Base-by-base conservation (phyloP, 2,113 vertebrate species). In the Globicephala melas region DNA sequence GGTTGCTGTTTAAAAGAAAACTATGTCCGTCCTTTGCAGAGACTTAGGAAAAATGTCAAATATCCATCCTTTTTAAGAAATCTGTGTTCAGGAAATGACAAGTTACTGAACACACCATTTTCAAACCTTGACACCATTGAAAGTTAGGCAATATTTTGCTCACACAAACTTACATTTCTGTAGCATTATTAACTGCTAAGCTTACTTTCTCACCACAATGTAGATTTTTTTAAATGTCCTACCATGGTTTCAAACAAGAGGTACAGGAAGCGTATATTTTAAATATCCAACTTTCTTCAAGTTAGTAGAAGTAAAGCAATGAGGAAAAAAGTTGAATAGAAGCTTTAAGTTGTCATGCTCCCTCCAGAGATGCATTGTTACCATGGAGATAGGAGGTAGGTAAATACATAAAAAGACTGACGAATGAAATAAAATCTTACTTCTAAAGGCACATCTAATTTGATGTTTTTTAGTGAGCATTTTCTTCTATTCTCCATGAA, bases 1-100 rank as follows among this genome's bases (percentile, higher is more conserved):
- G 23, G 21, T 85, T 95, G 65, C 73, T 88, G 84, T 88, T 95
- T 88, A 95, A 97, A 92, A 93, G 90, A 97, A 92, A 94, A 47
- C 44, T 95, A 97, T 82, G 58, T n/a, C 62, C 63, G 20, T 62
- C 55, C 47, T 97, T 87, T 68, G 67, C 93, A 82, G 53, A 62
- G 20, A 83, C 50, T 91, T 95, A 76, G 50, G 63, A 71, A 87
- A 95, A 93, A 86, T 44, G n/a, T 76, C 82, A 97, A 80, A 60
- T 92, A 47, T 10, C 31, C 20, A 36, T 86, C 82, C 13, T 76
- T 90, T 95, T 94, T 20, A 87, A 74, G 62, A 93, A 92, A 82
- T 6, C 0, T 3, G 12, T 15, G 7, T 53, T 71, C 50, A 90
- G 33, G 14, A 94, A 94, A 93, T 47, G 15, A 60, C 41, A 90